Percentiles rank a stretch among this genome's conserved stretches.
Evolutionary conservation across 2,113 vertebrate species (phyloP).

Genomic region (Lophura nycthemera): DNA sequence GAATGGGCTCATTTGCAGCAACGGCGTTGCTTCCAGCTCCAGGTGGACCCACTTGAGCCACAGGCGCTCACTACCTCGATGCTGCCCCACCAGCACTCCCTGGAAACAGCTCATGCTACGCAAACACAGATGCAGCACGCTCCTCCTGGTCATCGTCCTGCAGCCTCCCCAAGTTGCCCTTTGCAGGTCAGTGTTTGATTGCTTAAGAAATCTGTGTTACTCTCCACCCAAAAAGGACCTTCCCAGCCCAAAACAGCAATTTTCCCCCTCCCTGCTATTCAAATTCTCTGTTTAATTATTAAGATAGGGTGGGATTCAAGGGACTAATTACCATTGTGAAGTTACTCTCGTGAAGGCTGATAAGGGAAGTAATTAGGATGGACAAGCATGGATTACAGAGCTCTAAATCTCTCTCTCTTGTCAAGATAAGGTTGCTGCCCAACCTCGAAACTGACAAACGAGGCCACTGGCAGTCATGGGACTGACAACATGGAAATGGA

Average conservation of each 20-base stretch:
- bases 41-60: slow-evolving; percentile 29
- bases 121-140: background rate
- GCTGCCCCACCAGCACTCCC: background rate
- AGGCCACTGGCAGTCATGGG: background rate
- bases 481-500: fast-evolving
- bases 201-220: background rate
- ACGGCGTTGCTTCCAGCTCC: background rate
- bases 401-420: slow-evolving; percentile 46
- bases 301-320: slow-evolving; percentile 69
- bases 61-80: background rate
- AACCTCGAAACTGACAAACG: background rate
- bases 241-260: background rate
- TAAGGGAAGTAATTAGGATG: slow-evolving; percentile 79
- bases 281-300: slow-evolving; percentile 13
- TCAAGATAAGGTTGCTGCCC: slow-evolving; percentile 65
- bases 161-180: background rate
- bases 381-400: slow-evolving; percentile 71
- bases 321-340: slow-evolving; percentile 71
- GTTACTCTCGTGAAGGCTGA: slow-evolving; percentile 70
- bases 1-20: slow-evolving; percentile 60
- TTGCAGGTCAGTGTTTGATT: background rate
- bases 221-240: background rate
- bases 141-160: background rate
- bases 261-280: background rate
- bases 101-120: background rate